These are phyloP conservation scores for Zoanthus sansibaricus DNA, from an alignment of 92 coral and sea anemone species.

Conservation along the genomic window DNA sequence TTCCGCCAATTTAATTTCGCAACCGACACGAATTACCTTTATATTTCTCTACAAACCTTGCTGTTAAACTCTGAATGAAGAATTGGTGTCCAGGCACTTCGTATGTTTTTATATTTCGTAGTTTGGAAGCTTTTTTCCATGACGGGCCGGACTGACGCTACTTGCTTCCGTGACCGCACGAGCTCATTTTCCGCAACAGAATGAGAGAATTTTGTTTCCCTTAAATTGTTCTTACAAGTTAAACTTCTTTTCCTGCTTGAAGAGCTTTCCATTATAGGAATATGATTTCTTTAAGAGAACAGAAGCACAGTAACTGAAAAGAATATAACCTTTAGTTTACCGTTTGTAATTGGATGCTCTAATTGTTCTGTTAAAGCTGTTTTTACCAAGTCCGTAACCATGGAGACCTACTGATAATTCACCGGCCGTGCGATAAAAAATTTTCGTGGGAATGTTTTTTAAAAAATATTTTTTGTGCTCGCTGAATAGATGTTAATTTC, in stretches of 20 bases:
- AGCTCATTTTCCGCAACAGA: constrained; percentile 38
- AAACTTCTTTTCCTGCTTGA: constrained; percentile 17
- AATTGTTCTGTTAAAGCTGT: constrained; percentile 12
- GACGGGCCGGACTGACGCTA: constrained; percentile 25
- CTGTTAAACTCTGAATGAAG: constrained; percentile 36
- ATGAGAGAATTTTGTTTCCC: constrained; percentile 7
- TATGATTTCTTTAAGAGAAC: background rate
- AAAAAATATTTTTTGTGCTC: no score
- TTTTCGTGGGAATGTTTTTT: background rate
- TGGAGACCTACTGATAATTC: background rate
- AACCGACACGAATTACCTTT: background rate
- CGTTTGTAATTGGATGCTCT: background rate
- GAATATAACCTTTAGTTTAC: no score
- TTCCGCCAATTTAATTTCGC: background rate
- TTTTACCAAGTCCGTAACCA: background rate
- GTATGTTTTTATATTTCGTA: constrained; percentile 29
- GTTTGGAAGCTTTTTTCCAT: constrained; percentile 37
- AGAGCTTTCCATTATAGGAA: constrained; percentile 26
- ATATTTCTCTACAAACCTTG: constrained; percentile 29
- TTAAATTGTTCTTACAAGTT: background rate
- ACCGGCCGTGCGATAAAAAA: background rate
- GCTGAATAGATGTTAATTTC: no score
- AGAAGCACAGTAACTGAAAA: background rate
- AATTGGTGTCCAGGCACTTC: constrained; percentile 43
- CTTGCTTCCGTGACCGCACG: constrained; percentile 40